phyloP scores from a whole-genome alignment of 2,888 invertebrate genomes.

The Malachius bipustulatus region DNA sequence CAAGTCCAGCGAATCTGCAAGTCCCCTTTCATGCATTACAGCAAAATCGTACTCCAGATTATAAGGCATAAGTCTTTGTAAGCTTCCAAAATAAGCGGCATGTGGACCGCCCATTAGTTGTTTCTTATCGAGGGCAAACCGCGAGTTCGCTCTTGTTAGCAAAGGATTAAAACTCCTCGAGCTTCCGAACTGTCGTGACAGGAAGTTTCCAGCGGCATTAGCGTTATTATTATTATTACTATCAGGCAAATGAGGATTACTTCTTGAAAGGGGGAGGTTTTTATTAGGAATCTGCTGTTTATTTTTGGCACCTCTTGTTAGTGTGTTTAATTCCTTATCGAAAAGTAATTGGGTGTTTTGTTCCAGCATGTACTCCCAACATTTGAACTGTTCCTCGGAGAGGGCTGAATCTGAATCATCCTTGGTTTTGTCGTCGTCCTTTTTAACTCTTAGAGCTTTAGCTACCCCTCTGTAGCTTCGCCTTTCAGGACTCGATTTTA shows the following conservation, averaged over 20 bases:
- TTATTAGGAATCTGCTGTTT: conserved; percentile 42
- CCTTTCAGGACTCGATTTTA: conserved; percentile 40
- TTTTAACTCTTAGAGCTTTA: conserved; percentile 47
- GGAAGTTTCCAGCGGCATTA: conserved; percentile 37
- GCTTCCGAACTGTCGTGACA: conserved; percentile 68
- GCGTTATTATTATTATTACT: conserved; percentile 31
- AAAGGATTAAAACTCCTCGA: conserved; percentile 64
- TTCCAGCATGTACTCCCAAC: conserved; percentile 89
- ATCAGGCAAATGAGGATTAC: conserved; percentile 55
- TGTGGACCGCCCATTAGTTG: conserved; percentile 61
- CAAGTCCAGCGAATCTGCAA: conserved; percentile 64
- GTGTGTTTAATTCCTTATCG: conserved; percentile 75
- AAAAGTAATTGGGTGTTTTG: conserved; percentile 81
- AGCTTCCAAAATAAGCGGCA: conserved; percentile 76
- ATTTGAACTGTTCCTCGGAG: conserved; percentile 80
- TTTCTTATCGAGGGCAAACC: conserved; percentile 48
- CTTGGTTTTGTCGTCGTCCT: conserved; percentile 44
- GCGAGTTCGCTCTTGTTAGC: conserved; percentile 45
- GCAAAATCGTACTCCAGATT: conserved; percentile 75
- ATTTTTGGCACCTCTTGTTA: conserved; percentile 50
- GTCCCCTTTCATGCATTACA: conserved; percentile 65
- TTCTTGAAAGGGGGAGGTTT: conserved; percentile 51
- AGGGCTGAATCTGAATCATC: conserved; percentile 48
- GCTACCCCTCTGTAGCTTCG: conserved; percentile 50
- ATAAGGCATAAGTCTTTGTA: conserved; percentile 74